These are phyloP conservation scores for Rhodeus uyekii DNA, from an alignment of 2,797 vertebrate genomes.

Conservation along the genomic window DNA sequence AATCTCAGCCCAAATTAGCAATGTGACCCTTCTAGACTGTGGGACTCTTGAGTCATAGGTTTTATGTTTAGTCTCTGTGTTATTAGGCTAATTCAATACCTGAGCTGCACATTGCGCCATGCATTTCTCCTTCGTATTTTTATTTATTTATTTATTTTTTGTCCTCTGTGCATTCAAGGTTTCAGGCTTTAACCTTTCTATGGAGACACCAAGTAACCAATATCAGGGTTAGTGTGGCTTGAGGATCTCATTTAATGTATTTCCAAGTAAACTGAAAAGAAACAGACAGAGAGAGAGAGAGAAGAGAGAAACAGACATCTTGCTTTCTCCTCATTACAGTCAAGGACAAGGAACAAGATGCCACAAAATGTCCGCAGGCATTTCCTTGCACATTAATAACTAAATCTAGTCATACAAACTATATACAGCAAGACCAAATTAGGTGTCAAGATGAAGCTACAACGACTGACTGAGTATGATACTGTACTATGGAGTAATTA, in stretches of 20 bases:
- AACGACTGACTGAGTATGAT: background rate
- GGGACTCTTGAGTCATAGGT: background rate
- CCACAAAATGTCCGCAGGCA: constrained; percentile 33
- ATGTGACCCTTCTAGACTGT: constrained; percentile 25
- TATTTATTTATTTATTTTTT: too few relatives aligned
- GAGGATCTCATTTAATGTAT: constrained; percentile 30
- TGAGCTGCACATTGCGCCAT: background rate
- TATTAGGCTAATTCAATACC: background rate
- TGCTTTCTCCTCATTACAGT: constrained; percentile 48
- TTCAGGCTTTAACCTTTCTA: background rate
- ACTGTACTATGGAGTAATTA: constrained; percentile 32
- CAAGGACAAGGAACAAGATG: constrained; percentile 37
- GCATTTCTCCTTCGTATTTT: background rate
- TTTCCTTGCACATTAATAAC: constrained; percentile 35
- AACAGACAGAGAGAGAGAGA: constrained; percentile 1
- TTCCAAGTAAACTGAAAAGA: constrained; percentile 18
- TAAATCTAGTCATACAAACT: constrained; percentile 28
- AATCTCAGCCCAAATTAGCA: constrained; percentile 40
- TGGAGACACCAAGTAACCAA: background rate
- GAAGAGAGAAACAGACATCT: constrained; percentile 13
- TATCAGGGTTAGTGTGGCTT: constrained; percentile 21
- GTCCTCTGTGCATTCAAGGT: background rate
- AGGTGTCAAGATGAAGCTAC: constrained; percentile 32
- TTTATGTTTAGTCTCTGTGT: background rate
- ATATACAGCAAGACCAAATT: constrained; percentile 22